Evolutionary conservation across 2,797 vertebrate genomes (phyloP), one percentile per base, ranked within the genome.

Genomic region (Syndactyla subalaris): DNA sequence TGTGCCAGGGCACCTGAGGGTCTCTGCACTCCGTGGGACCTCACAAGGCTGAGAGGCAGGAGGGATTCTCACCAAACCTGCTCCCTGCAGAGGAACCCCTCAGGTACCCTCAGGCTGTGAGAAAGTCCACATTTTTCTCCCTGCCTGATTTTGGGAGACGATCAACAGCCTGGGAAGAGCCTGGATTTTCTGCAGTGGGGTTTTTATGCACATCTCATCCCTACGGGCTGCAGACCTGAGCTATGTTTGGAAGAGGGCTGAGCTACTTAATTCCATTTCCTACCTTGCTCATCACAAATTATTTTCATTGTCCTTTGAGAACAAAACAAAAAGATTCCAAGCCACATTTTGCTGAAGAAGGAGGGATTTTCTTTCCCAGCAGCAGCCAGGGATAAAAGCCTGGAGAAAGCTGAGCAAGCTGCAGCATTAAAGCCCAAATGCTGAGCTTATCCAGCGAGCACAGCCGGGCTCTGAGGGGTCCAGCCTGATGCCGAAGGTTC

Each of bases 341-440:
- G 38, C 26, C 71, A 20, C 68, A 18, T 93, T 92, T 63, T 46
- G 52, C 22, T 43, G 77, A 70, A 76, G 80, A 70, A 90, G 84
- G 57, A 84, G 36, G 79, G 62, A 75, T 93, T 92, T 91, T 77
- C 85, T 61, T 74, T 36, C 88, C 85, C 88, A 52, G 90, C 49
- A 80, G 54, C 80, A 90, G 80, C 93, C 71, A 77, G 74, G 38
- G 78, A 87, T 80, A 70, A 92, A 92, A 94, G 66, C 88, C 85
- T 72, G 5, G 10, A 82, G 89, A 82, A 23, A 93, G 62, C 82
- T 58, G 85, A 81, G 85, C 46, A 54, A 92, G 85, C 74, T 46
- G 32, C 74, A 79, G 86, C 67, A 7, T 26, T 38, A 23, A 22
- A 92, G 61, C 75, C 89, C 81, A 32, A 95, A 55, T 16, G 45